A percentile compares a stretch with the other conserved stretches of the same genome.
These are phyloP conservation scores for Nemurella pictetii DNA, from an alignment of 2,888 invertebrate species.

Conservation along the genomic window DNA sequence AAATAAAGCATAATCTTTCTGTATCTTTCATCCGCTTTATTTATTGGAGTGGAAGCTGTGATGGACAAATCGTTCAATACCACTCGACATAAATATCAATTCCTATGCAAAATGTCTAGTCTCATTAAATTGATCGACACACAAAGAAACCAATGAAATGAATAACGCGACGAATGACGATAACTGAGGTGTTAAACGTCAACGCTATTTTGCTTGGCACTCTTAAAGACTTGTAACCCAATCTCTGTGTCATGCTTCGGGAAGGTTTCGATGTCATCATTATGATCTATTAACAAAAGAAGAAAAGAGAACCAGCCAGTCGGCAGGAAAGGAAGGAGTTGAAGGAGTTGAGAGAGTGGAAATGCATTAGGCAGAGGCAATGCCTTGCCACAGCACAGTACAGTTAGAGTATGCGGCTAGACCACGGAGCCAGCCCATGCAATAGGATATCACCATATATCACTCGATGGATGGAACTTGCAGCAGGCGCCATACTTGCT, in stretches of 20 bases:
- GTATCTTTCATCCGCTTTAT: neutral
- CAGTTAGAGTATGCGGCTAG: neutral
- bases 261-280: neutral
- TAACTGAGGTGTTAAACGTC: slow-evolving; percentile 14
- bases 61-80: neutral
- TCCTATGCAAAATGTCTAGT: neutral
- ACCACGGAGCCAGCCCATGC: neutral
- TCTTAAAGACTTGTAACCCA: neutral
- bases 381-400: too few species aligned
- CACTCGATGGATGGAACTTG: neutral
- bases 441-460: neutral
- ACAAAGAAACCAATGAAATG: slow-evolving; percentile 2
- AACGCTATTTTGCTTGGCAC: neutral
- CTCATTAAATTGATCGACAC: neutral
- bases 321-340: neutral
- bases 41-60: neutral
- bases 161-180: neutral
- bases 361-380: neutral
- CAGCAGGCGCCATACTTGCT: slow-evolving; percentile 20
- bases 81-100: neutral
- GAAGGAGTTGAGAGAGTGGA: neutral
- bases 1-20: neutral
- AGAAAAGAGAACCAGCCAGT: neutral
- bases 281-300: slow-evolving; percentile 24
- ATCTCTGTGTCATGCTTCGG: neutral